Evolutionary conservation across 2,797 vertebrate species (phyloP).

Genomic region (Pseudopleuronectes americanus): DNA sequence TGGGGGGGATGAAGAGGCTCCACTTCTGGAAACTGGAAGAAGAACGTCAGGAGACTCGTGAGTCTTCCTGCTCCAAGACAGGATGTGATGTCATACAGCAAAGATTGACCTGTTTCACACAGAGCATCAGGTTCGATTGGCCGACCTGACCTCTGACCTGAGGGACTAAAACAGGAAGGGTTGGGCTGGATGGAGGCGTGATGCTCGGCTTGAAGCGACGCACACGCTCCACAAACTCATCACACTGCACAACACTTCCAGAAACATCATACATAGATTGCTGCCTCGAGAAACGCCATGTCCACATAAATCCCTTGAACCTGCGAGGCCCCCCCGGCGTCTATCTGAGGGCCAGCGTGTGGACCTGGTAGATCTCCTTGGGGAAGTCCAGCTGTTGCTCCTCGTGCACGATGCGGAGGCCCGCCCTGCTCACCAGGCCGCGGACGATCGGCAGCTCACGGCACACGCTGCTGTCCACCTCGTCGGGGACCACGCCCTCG

Average conservation of each 20-base stretch:
- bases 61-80: too few relatives aligned
- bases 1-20: too few relatives aligned
- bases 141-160: constrained; percentile 1
- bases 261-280: not conserved
- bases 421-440: constrained; percentile 83
- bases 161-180: not conserved
- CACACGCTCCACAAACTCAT: not conserved
- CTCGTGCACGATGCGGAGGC: constrained; percentile 87
- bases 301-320: not conserved
- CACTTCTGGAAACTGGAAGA: too few relatives aligned
- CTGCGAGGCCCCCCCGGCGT: not conserved
- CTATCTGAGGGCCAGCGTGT: constrained; percentile 93
- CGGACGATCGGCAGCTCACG: constrained; percentile 87
- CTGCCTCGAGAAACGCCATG: constrained; percentile 10
- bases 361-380: constrained; percentile 95
- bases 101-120: too few relatives aligned
- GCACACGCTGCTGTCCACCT: constrained; percentile 98
- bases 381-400: constrained; percentile 95
- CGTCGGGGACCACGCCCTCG: constrained; percentile 93
- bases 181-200: too few relatives aligned
- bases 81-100: too few relatives aligned
- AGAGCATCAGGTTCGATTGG: too few relatives aligned
- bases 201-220: not conserved
- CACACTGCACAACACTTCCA: not conserved
- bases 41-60: too few relatives aligned